phyloP scores from a whole-genome alignment of 2,113 vertebrate genomes.

The Ceratotherium simum region DNA sequence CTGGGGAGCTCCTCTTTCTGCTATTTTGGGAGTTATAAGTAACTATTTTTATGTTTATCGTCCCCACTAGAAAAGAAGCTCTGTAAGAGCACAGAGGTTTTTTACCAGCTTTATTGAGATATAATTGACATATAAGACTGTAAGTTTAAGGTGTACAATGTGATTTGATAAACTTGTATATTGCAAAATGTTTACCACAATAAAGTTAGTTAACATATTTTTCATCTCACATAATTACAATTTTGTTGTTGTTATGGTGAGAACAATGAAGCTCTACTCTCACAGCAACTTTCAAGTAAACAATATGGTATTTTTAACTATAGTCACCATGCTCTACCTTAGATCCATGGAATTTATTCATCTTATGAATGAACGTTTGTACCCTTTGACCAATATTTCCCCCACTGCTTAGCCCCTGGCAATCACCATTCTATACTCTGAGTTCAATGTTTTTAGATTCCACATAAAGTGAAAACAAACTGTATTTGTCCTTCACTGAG shows the following conservation, averaged over 20 bases:
- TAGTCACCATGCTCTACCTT: not conserved
- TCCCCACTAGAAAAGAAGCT: not conserved
- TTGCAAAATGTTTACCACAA: too few relatives aligned
- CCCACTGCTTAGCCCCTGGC: not conserved
- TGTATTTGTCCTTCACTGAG: not conserved
- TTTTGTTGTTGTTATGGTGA: not conserved
- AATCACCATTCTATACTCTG: not conserved
- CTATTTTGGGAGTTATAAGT: not conserved
- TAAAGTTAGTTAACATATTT: too few relatives aligned
- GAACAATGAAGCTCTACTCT: not conserved
- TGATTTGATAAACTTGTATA: too few relatives aligned
- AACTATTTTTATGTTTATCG: not conserved
- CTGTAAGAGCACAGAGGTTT: not conserved
- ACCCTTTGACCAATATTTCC: not conserved
- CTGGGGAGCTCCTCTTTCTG: not conserved
- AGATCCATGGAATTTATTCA: not conserved
- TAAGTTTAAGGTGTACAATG: too few relatives aligned
- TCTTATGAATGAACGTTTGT: not conserved
- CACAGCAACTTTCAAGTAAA: not conserved
- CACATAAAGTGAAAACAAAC: not conserved
- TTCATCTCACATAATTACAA: not conserved
- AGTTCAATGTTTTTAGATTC: not conserved
- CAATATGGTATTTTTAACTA: not conserved
- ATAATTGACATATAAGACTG: too few relatives aligned
- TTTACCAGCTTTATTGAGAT: not conserved